Base-by-base conservation (phyloP, 2,888 invertebrate genomes). In the Dryobotodes eremita region DNA sequence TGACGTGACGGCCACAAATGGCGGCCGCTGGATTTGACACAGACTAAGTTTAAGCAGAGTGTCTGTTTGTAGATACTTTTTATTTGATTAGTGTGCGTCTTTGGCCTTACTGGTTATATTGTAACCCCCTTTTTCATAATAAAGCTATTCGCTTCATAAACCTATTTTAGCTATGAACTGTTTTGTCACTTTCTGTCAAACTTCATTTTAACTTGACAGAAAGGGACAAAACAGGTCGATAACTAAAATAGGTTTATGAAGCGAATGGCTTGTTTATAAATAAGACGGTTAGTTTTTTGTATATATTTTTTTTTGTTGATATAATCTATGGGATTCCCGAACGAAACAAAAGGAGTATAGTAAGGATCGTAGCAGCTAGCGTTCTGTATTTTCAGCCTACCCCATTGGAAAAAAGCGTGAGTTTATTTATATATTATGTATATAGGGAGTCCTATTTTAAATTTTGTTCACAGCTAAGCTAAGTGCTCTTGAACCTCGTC, bases 1-100 rank as follows among this genome's bases (percentile, higher is more conserved):
- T 74, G 86, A 82, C 80, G 74, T 86, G 78, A 75, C 76, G 64
- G 36, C 71, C 62, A 72, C 57, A 71, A 78, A 79, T 74, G 66
- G 62, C 73, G 26, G 42, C 10, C 61, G 48, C 72, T 65, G 77
- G 17, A 13, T 62, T 73, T 73, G 74, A 73, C 64, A 17, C 48
- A 53, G 13, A 59, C 53, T 57, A 42, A 36, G 4, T 66, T 69
- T 68, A 48, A 46, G 26, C 48, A 50, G 31, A 26, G 26, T 36
- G 36, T 42, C 55, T 82, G 42, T n/a, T 1, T 62, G 62, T 23
- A 23, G 7, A 7, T 26, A 36, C 13, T 26, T 46, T 20, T 77
- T n/a, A 59, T 46, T 70, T 71, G 11, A 48, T 48, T 53, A 26
- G 5, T 13, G 20, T 57, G 15, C 17, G 46, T 26, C n/a, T 42